These are phyloP conservation scores for Amazona finschi DNA, from an alignment of 2,797 vertebrate genomes.

Conservation along the genomic window DNA sequence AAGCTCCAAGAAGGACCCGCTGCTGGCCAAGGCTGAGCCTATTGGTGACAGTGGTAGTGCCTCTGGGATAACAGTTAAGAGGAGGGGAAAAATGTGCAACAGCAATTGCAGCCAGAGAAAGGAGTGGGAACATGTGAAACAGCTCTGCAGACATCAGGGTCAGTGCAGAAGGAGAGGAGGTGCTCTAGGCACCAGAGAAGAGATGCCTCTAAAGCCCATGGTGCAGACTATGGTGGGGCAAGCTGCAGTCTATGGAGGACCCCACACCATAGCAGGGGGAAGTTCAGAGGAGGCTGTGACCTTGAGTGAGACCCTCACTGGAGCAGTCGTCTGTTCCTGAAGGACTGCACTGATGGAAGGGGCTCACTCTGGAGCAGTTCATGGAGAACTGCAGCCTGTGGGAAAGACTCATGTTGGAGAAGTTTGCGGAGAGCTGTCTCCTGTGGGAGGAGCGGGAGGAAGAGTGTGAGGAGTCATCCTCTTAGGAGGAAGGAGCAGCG, in stretches of 20 bases:
- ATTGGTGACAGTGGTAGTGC: neutral
- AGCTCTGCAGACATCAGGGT: neutral
- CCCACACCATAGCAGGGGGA: neutral
- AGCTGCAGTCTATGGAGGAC: neutral
- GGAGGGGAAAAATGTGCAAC: neutral
- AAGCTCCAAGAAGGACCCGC: neutral
- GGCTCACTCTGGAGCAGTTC: neutral
- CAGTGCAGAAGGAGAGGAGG: neutral
- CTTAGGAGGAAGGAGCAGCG: neutral
- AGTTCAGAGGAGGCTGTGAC: neutral
- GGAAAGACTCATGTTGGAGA: neutral
- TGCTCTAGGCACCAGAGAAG: neutral
- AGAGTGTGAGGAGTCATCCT: neutral
- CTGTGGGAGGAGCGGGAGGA: neutral
- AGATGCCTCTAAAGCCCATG: neutral
- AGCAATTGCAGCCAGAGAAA: neutral
- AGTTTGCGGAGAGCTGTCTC: neutral
- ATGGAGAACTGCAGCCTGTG: neutral
- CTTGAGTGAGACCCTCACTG: neutral
- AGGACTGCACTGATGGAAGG: neutral
- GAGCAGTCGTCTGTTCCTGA: neutral
- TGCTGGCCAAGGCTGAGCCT: neutral
- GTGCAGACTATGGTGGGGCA: neutral
- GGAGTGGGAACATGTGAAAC: neutral
- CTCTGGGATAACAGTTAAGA: neutral